Base-by-base conservation (phyloP, 2,888 invertebrate species). In the Apodemia duryi region DNA sequence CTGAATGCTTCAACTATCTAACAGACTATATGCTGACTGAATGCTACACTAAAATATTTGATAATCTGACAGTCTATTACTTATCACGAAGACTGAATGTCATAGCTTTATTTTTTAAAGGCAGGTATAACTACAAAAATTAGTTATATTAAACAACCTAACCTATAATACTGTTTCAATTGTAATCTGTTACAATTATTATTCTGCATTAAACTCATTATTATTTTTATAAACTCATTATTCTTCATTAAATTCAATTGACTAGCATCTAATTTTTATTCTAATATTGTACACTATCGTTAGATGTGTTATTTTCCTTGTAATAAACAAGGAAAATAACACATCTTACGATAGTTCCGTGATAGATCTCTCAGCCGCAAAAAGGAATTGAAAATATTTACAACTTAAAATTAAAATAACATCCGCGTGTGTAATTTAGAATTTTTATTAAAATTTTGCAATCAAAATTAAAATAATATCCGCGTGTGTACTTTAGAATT, bases 131-230 rank as follows among this genome's bases (percentile, higher is more conserved):
- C 43, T 43, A 43, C 11, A 43, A 11, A 43, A 43, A 43, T 43
- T 11, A 43, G 43, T 10, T 43, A 60, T 73, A 83, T 80, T 79
- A 84, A 84, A 85, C 77, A 82, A 84, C 69, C 86, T 91, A 89
- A 88, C 88, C 91, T 91, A 91, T 91, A 91, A 91, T 91, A 91
- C 91, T 91, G 90, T 80, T 86, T 75, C 80, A 84, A 84, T 82
- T 78, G 77, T 82, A 78, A 76, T 21, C 21, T 46, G 29, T 78
- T 78, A 81, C 77, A 77, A 82, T 82, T 83, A 81, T 80, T 80
- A 77, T 77, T 82, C 78, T 83, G 77, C 82, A 82, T 80, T 85
- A 21, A 21, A 21, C 21, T 21, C 21, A 21, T 21, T 21, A 21
- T 21, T 21, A 21, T 21, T 21, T 1, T 21, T 1, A 21, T 21